phyloP scores from a whole-genome alignment of 2,888 invertebrate species.

The Drosophila flavopinicola region DNA sequence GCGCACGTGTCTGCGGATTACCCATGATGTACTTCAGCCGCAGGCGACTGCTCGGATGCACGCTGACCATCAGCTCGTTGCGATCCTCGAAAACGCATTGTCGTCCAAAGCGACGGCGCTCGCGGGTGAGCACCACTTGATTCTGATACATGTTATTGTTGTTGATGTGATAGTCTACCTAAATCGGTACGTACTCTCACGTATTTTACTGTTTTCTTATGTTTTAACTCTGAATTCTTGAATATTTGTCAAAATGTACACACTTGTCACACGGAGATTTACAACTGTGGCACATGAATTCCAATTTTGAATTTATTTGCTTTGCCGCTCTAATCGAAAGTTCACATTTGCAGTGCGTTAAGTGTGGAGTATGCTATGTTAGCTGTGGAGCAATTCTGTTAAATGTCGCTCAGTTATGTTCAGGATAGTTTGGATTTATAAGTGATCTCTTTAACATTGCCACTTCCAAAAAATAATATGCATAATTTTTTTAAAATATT shows the following conservation, averaged over 20 bases:
- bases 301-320: constrained; percentile 12
- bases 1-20: constrained; percentile 87
- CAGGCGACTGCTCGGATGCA: constrained; percentile 86
- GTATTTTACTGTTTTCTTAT: background rate
- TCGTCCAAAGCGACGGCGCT: constrained; percentile 89
- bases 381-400: constrained; percentile 22
- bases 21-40: constrained; percentile 86
- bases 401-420: background rate
- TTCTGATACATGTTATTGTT: constrained; percentile 56
- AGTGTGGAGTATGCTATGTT: no score
- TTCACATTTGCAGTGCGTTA: background rate
- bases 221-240: background rate
- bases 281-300: constrained; percentile 2
- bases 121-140: constrained; percentile 81
- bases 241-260: constrained; percentile 3
- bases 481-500: no score
- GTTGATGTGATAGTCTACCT: background rate
- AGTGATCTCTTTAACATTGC: no score
- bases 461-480: no score
- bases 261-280: constrained; percentile 1
- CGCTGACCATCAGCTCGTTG: constrained; percentile 87
- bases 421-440: background rate
- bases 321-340: constrained; percentile 3
- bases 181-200: no score
- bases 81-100: constrained; percentile 89